Conservation (phyloP, 2,888 invertebrate genomes). For the Galeopsomyia nigrocyanea region DNA sequence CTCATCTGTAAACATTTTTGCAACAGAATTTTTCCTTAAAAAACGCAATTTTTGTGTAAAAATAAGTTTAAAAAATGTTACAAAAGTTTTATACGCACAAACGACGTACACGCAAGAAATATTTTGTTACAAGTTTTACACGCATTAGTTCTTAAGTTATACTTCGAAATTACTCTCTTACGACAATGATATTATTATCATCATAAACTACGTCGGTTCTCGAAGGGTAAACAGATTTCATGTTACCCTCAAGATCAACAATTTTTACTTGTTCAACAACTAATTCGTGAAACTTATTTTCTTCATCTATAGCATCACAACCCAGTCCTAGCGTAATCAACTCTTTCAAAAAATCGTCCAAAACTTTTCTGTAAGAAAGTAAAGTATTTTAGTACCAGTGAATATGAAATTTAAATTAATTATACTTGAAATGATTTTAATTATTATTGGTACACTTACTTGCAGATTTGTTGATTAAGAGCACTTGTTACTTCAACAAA, state of each 20-base stretch:
- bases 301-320: slow-evolving; percentile 60
- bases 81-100: slow-evolving; percentile 15
- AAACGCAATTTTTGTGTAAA: slow-evolving; percentile 19
- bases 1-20: background rate
- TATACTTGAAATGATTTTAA: background rate
- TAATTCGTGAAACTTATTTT: slow-evolving; percentile 63
- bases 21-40: slow-evolving; percentile 1
- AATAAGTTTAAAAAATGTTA: slow-evolving; percentile 22
- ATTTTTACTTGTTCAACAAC: slow-evolving; percentile 79
- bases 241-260: slow-evolving; percentile 77
- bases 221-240: slow-evolving; percentile 85
- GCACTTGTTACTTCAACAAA: slow-evolving; percentile 85
- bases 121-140: slow-evolving; percentile 37
- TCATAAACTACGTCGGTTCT: slow-evolving; percentile 78
- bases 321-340: slow-evolving; percentile 74
- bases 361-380: slow-evolving; percentile 69
- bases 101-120: slow-evolving; percentile 3
- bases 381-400: background rate
- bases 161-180: slow-evolving; percentile 53
- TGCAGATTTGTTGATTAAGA: slow-evolving; percentile 76
- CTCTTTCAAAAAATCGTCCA: slow-evolving; percentile 78
- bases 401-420: background rate
- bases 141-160: slow-evolving; percentile 28
- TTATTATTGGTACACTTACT: slow-evolving; percentile 50
- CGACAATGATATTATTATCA: slow-evolving; percentile 58